These are phyloP conservation scores for Acronicta aceris DNA, from an alignment of 2,888 invertebrate species.

Conservation along the genomic window DNA sequence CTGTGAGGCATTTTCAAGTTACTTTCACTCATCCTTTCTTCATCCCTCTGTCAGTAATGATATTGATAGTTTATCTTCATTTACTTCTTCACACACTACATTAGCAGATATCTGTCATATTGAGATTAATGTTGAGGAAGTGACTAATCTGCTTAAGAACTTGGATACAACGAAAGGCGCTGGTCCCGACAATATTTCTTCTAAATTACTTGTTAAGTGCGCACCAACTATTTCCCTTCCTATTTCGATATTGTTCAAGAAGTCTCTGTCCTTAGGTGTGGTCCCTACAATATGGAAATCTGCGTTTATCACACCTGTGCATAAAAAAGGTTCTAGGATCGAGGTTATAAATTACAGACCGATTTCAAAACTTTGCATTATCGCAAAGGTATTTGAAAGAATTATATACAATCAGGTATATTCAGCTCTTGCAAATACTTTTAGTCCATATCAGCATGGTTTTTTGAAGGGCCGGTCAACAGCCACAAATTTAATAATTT, in stretches of 20 bases:
- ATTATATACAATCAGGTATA: background rate
- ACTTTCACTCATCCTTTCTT: background rate
- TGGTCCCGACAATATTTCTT: background rate
- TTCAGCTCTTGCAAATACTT: background rate
- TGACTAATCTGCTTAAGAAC: background rate
- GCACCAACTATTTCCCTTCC: background rate
- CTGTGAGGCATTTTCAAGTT: background rate
- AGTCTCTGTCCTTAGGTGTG: background rate
- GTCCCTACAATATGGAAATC: background rate
- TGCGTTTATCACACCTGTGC: background rate
- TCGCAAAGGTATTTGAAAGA: background rate
- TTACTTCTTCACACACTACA: background rate
- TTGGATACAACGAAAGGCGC: background rate
- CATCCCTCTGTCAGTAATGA: background rate
- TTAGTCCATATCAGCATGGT: slow-evolving; percentile 16
- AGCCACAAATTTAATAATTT: background rate
- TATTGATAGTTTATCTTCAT: background rate
- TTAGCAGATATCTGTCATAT: background rate
- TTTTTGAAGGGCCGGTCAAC: slow-evolving; percentile 12
- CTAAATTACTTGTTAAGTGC: background rate
- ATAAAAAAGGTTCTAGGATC: background rate
- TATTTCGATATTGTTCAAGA: background rate
- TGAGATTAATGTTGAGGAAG: background rate
- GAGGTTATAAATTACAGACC: background rate
- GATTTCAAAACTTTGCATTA: slow-evolving; percentile 2